Base-by-base conservation (phyloP, 1,140 invertebrate genomes). In the Cotesia typhae region DNA sequence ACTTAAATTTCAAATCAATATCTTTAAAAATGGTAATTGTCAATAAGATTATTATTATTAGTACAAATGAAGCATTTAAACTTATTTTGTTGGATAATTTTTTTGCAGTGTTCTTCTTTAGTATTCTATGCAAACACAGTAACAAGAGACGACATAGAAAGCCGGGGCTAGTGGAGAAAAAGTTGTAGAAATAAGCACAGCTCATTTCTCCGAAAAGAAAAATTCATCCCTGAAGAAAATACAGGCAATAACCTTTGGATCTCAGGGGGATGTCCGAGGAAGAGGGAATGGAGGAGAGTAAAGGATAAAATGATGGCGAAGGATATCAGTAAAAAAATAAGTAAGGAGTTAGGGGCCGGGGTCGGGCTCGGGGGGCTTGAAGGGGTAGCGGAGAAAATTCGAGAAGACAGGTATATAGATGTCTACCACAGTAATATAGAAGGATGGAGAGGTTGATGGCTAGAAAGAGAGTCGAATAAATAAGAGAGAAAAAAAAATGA, bases 221-320 rank as follows among this genome's bases (percentile, higher is more conserved):
- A 82, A 81, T 83, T 84, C 79, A 85, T 85, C 82, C 80, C 80
- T 84, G 82, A 84, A 84, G 82, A 86, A 85, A 85, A 85, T 85
- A 83, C 82, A 84, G 80, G 82, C 82, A 85, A 85, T 85, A 86
- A 85, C 83, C 80, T 80, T 76, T 74, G 77, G 78, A 83, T 83
- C 79, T 76, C 79, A 79, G n/a, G 67, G 38, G 59, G 57, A 20
- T 66, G 36, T 9, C 14, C 53, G 51, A 55, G 57, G 67, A 37
- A 53, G 63, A 67, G 64, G 63, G 59, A 53, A 52, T 47, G 20
- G 59, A 41, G 20, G 12, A 69, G 69, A 69, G 61, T 55, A 71
- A 70, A 63, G 63, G 73, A 65, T 60, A 73, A 67, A 69, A 66
- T 55, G 67, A 71, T 57, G 53, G 60, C 51, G 70, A 70, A 74